Percentiles rank a stretch among this genome's conserved stretches.
phyloP scores from a whole-genome alignment of 2,888 invertebrate species.

The Pyrochroa serraticornis region DNA sequence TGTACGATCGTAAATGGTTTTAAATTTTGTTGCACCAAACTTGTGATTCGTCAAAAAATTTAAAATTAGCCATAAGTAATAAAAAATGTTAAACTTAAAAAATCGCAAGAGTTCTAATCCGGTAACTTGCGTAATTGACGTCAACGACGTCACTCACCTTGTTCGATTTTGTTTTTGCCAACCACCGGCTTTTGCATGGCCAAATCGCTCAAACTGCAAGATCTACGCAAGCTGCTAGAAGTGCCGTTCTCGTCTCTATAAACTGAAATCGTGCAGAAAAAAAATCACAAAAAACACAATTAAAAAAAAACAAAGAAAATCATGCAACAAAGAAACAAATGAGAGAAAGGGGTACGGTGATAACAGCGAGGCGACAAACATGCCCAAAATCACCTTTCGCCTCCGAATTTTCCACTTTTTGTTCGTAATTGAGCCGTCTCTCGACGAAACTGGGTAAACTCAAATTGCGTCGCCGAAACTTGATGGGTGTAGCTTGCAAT shows the following conservation, averaged over 20 bases:
- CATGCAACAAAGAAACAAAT: constrained; percentile 5
- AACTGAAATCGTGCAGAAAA: constrained; percentile 51
- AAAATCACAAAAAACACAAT: constrained; percentile 36
- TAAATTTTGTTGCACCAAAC: too few species aligned
- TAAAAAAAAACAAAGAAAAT: constrained; percentile 23
- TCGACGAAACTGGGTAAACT: constrained; percentile 57
- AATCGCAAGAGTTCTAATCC: background rate
- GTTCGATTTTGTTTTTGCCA: constrained; percentile 51
- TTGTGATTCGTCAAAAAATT: too few species aligned
- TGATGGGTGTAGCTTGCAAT: constrained; percentile 61
- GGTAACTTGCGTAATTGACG: background rate
- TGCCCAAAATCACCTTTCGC: constrained; percentile 32
- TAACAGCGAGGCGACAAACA: constrained; percentile 23
- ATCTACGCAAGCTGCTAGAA: constrained; percentile 73
- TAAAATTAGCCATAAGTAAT: too few species aligned
- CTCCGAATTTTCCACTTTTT: constrained; percentile 14
- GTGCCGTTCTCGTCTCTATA: constrained; percentile 54
- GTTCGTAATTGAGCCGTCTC: constrained; percentile 41
- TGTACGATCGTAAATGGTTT: too few species aligned
- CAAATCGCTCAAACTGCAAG: constrained; percentile 79
- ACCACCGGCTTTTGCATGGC: constrained; percentile 53
- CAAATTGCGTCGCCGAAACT: constrained; percentile 67
- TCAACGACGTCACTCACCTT: constrained; percentile 49
- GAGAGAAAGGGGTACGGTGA: background rate
- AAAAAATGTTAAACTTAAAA: too few species aligned